Conservation (phyloP, 2,113 vertebrate genomes). For the Urocolius indicus region DNA sequence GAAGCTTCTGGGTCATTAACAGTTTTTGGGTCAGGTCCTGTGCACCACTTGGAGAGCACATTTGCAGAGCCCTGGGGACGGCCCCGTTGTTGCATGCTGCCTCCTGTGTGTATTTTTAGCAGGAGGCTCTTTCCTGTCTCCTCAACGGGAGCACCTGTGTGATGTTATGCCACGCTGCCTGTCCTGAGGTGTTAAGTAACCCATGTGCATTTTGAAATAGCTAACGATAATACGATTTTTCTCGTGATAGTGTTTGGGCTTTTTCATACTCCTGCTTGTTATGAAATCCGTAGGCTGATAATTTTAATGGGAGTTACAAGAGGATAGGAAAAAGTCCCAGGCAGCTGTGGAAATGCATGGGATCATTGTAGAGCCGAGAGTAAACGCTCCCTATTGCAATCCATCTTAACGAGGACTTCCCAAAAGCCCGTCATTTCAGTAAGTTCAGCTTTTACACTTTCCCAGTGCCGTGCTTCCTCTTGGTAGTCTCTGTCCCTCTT, state of each 20-base stretch:
- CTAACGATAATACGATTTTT: not conserved
- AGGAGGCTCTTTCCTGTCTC: not conserved
- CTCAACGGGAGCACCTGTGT: not conserved
- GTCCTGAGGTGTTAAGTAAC: slow-evolving; percentile 28
- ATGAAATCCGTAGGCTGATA: slow-evolving; percentile 60
- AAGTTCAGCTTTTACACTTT: slow-evolving; percentile 20
- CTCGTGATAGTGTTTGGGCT: not conserved
- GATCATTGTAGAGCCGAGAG: not conserved
- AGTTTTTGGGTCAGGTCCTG: not conserved
- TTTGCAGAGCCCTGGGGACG: not conserved
- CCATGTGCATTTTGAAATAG: slow-evolving; percentile 27
- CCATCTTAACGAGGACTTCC: not conserved
- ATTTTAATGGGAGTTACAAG: slow-evolving; percentile 53
- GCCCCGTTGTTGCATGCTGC: accelerated
- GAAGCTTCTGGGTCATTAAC: not conserved
- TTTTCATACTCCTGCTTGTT: slow-evolving; percentile 38
- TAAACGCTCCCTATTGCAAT: not conserved
- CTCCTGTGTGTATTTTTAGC: accelerated
- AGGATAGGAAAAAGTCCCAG: not conserved
- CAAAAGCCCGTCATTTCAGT: slow-evolving; percentile 4
- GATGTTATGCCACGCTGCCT: not conserved
- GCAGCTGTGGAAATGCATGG: not conserved
- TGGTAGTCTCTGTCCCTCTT: not conserved
- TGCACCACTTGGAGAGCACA: accelerated
- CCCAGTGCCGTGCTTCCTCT: not conserved